Evolutionary conservation across 2,113 vertebrate species (phyloP).

Genomic region (Nannobrachium achirus): DNA sequence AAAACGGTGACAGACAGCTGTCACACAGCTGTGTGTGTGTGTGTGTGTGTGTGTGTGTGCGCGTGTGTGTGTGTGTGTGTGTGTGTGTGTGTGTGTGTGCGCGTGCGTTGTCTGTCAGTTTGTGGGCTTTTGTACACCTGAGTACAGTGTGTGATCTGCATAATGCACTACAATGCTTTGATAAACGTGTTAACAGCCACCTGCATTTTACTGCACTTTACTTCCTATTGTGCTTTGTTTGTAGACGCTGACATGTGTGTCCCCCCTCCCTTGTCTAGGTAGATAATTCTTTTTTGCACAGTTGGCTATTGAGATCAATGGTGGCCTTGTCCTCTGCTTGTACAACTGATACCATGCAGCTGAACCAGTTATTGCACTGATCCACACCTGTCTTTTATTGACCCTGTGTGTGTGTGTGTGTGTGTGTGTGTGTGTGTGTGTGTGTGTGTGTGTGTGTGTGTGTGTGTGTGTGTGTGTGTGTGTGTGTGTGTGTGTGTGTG

Average conservation of each 20-base stretch:
- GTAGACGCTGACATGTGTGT: too few relatives aligned
- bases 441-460: background rate
- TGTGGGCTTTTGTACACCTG: background rate
- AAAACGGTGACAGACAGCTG: too few relatives aligned
- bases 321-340: conserved; percentile 46
- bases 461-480: background rate
- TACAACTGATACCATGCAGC: too few relatives aligned
- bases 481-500: background rate
- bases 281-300: conserved; percentile 1
- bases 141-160: background rate
- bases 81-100: background rate
- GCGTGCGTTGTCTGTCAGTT: background rate
- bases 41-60: background rate
- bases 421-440: background rate
- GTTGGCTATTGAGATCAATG: conserved; percentile 53
- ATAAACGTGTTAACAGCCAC: conserved; percentile 43
- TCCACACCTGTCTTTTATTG: background rate
- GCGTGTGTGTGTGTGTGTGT: background rate
- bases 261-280: too few relatives aligned
- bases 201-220: too few relatives aligned
- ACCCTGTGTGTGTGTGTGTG: background rate
- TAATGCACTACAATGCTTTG: background rate
- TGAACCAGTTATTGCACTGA: background rate
- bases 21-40: too few relatives aligned
- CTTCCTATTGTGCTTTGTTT: too few relatives aligned